These are phyloP conservation scores for Laticauda colubrina DNA, from an alignment of 2,113 vertebrate genomes.

Conservation along the genomic window DNA sequence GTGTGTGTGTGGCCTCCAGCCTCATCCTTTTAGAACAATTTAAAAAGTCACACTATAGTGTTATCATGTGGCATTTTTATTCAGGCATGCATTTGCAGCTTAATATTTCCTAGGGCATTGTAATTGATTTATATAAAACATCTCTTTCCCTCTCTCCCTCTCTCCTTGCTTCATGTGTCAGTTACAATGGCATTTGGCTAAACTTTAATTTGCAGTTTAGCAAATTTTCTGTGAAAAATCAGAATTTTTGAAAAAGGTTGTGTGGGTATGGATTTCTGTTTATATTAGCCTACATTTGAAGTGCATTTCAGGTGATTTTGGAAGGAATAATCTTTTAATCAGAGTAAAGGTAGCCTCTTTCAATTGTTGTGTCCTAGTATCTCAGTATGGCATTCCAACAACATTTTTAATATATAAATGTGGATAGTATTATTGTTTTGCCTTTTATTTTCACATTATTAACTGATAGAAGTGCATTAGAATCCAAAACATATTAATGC, in stretches of 20 bases:
- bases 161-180: not conserved
- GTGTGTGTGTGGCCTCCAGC: constrained; percentile 9
- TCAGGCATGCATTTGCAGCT: constrained; percentile 39
- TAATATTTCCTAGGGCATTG: constrained; percentile 41
- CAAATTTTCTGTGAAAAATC: not conserved
- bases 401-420: not conserved
- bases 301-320: not conserved
- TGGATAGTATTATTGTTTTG: not conserved
- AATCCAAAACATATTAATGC: not conserved
- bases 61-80: constrained; percentile 52
- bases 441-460: not conserved
- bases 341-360: no score
- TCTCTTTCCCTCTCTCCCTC: not conserved
- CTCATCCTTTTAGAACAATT: constrained; percentile 30
- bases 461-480: not conserved
- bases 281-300: not conserved
- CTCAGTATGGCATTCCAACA: not conserved
- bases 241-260: not conserved
- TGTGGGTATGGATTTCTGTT: not conserved
- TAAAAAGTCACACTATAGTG: constrained; percentile 37
- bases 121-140: constrained; percentile 45
- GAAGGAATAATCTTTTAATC: not conserved
- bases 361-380: not conserved
- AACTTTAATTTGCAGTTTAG: not conserved
- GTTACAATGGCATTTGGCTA: not conserved